A percentile compares a stretch with the other conserved stretches of the same genome.
These are phyloP conservation scores for Melanotaenia duboulayi DNA, from an alignment of 2,113 vertebrate genomes.

Conservation along the genomic window DNA sequence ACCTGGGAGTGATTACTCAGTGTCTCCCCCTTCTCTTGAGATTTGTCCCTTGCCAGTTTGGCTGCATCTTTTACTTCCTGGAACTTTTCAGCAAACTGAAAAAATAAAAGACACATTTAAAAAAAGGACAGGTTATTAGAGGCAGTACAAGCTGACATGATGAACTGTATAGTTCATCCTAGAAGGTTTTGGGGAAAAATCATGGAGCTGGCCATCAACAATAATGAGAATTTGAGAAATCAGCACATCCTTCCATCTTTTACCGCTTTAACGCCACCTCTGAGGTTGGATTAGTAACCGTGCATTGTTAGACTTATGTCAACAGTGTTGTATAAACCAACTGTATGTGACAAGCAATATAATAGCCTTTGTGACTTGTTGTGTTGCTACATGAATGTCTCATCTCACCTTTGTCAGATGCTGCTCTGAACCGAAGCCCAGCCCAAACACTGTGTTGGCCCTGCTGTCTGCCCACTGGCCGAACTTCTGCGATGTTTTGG, in stretches of 20 bases:
- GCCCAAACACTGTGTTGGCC: constrained; percentile 95
- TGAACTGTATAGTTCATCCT: not conserved
- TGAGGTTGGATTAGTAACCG: not conserved
- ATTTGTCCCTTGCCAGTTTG: constrained; percentile 91
- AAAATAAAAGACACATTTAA: constrained; percentile 28
- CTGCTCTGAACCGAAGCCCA: constrained; percentile 94
- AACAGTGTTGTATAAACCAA: no score
- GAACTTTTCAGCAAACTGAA: constrained; percentile 98
- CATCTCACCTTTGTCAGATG: constrained; percentile 91
- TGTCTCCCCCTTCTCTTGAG: constrained; percentile 94
- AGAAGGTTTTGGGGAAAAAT: not conserved
- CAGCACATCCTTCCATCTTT: not conserved
- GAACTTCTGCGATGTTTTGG: constrained; percentile 97
- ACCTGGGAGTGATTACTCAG: constrained; percentile 94
- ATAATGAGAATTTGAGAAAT: not conserved
- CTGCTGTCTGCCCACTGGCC: constrained; percentile 99
- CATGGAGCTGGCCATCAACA: no score
- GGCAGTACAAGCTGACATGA: constrained; percentile 1
- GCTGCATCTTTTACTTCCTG: constrained; percentile 97
- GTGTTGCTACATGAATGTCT: not conserved
- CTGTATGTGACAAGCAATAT: not conserved
- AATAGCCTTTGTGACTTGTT: not conserved
- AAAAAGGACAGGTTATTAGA: constrained; percentile 23
- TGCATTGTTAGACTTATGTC: no score
- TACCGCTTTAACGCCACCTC: not conserved